Base-by-base conservation (phyloP, 2,888 invertebrate species). In the Aspidiotus rigidus region DNA sequence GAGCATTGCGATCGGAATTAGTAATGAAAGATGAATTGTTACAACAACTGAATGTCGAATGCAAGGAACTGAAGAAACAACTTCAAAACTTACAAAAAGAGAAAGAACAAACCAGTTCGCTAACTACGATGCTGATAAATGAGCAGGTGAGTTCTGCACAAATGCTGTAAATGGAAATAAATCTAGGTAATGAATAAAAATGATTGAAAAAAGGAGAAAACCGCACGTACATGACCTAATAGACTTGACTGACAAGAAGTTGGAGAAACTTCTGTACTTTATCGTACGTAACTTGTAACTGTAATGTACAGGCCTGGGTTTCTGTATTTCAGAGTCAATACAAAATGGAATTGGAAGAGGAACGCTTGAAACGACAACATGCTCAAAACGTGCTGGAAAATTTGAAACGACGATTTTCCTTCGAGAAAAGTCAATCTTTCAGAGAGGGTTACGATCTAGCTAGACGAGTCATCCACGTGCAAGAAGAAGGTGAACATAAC, bases 381-480 rank as follows among this genome's bases (percentile, higher is more conserved):
- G n/a, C 39, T 56, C 62, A 69, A 11, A 62, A 41, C 42, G 17
- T 69, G 40, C 28, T 62, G 41, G 62, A 69, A 8, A 69, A 55
- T 13, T 40, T 53, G 0, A 54, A 54, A 69, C 40, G 69, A 39
- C 39, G 69, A 62, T 69, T 69, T 62, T 69, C 69, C 10, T 41
- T 69, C 8, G 69, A 69, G 53, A 69, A 69, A 62, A 62, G 69
- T 44, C 69, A 72, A 42, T 71, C 62, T 55, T 71, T 71, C 49
- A 71, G 63, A 39, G 69, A 72, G 40, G 71, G 72, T 11, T 71
- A 71, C 44, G 67, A 63, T 53, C 64, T 71, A 39, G 72, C 70
- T 39, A 70, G 69, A 66, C 69, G 69, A 54, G 61, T 71, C 11
- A 64, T 71, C n/a, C 62, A 63, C 28, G 11, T 71, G 6, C 69